Evolutionary conservation across 2,888 invertebrate genomes (phyloP).

Genomic region (Cylindroiulus punctatus): DNA sequence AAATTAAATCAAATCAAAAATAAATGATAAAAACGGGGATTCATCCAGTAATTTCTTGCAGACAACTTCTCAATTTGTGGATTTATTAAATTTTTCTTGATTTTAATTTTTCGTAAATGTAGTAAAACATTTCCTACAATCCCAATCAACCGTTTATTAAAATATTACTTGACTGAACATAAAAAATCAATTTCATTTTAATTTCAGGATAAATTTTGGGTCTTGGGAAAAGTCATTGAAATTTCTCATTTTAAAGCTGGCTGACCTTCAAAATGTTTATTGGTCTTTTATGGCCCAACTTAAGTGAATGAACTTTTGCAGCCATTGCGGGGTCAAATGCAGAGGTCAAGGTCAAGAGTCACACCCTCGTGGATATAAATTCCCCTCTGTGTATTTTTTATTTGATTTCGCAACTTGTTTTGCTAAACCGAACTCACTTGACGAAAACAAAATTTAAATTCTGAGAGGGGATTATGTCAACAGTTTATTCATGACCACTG

Average conservation of each 20-base stretch:
- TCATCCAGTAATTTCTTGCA: no score
- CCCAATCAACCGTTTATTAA: no score
- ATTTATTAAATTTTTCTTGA: no score
- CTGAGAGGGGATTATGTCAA: background rate
- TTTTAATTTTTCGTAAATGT: no score
- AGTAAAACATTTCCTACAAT: no score
- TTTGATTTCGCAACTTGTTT: slow-evolving; percentile 8
- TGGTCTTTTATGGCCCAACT: background rate
- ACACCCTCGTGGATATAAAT: background rate
- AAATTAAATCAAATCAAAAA: no score
- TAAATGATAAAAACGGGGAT: no score
- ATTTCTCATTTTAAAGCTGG: background rate
- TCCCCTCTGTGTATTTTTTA: background rate
- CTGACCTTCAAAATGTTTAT: slow-evolving; percentile 8
- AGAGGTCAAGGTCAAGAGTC: background rate
- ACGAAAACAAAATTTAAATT: slow-evolving; percentile 14
- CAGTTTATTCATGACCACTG: no score
- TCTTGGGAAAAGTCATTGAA: background rate
- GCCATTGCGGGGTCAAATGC: background rate
- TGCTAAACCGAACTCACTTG: background rate
- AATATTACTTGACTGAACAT: no score
- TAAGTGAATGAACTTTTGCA: slow-evolving; percentile 1
- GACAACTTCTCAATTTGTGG: no score
- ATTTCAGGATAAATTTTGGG: no score
- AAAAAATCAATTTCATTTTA: no score